Evolutionary conservation across 2,113 vertebrate species (phyloP), one percentile per base, ranked within the genome.

Genomic region (Paraplagusia blochii): DNA sequence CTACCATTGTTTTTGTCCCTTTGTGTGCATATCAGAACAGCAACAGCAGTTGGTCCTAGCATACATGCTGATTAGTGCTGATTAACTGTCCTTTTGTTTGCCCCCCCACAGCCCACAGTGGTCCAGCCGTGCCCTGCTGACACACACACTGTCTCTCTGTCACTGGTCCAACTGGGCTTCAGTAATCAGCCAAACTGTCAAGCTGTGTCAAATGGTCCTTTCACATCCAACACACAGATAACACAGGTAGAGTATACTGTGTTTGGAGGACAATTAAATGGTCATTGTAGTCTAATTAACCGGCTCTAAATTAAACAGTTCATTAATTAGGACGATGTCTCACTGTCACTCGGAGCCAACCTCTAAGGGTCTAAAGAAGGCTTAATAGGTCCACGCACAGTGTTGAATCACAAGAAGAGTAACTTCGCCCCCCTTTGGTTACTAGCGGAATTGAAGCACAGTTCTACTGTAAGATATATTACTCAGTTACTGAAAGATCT

Each of bases 201-300:
- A 70, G 72, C 82, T 48, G 85, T 90, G 53, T 90, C 88, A 74
- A 93, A 90, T 11, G 90, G 90, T 19, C 79, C 91, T 53, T 83
- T 77, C 66, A 76, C 74, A 43, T 54, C 84, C 44, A 44, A 58
- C 52, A 58, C 77, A 9, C 85, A 83, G 50, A 76, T 63, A 58
- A 53, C 83, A 81, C 88, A 92, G 91, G 90, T 91, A 86, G 17
- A 10, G 58, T 62, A 58, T 44, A 29, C 6, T 50, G 11, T 12
- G 9, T 14, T 19, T 17, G 1, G 12, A 5, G 14, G 33, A 10
- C 17, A 36, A 2, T 29, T 29, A 29, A 6, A 29, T 29, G 22
- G 22, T 29, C 2, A 11, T 16, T 36, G 7, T 34, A 22, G 29
- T 42, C 4, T 50, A 16, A 14, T 60, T 50, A 0, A 38, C 49